Evolutionary conservation across 2,113 vertebrate species (phyloP).

Genomic region (Psophia crepitans): DNA sequence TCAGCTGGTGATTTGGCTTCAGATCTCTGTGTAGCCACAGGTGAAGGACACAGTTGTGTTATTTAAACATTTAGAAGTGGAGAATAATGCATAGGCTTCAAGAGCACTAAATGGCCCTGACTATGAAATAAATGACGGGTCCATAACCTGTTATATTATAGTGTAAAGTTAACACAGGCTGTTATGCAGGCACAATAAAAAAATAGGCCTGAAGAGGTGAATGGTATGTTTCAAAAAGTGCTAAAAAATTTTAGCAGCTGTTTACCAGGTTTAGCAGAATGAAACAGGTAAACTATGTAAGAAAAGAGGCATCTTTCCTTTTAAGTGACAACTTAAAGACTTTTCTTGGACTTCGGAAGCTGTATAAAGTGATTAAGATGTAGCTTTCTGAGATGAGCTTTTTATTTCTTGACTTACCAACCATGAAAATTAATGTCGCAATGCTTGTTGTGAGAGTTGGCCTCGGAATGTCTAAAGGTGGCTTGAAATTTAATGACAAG

Average conservation of each 20-base stretch:
- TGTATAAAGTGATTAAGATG: neutral
- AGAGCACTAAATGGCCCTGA: neutral
- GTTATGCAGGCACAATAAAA: neutral
- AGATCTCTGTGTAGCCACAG: neutral
- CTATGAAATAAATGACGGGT: neutral
- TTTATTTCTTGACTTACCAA: neutral
- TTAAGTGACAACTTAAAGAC: neutral
- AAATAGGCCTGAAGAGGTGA: neutral
- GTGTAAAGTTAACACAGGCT: neutral
- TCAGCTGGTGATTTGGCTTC: neutral
- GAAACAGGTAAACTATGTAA: neutral
- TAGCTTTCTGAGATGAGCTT: neutral
- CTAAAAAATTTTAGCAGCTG: neutral
- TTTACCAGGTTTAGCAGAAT: neutral
- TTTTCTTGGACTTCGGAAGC: neutral
- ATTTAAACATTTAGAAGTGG: neutral
- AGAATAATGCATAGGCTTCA: neutral
- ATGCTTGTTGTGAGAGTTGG: neutral
- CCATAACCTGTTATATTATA: neutral
- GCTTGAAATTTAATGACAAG: neutral
- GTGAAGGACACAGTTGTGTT: neutral
- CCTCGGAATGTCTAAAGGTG: neutral
- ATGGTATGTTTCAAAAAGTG: neutral
- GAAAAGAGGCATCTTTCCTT: neutral
- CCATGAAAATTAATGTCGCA: neutral